Evolutionary conservation across 2,888 invertebrate species (phyloP), one percentile per base, ranked within the genome.

Genomic region (Caprella mutica): DNA sequence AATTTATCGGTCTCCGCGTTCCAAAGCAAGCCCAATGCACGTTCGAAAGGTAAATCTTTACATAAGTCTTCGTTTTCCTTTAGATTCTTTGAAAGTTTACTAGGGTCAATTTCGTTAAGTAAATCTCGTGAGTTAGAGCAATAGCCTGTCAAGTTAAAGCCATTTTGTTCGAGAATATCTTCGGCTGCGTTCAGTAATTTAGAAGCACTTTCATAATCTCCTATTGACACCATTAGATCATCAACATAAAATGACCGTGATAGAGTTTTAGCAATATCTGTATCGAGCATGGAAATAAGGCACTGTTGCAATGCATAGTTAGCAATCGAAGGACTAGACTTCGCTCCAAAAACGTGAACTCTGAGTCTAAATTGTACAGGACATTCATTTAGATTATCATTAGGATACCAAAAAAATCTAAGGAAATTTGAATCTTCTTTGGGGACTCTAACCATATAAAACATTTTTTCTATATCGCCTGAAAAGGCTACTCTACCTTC

Each of bases 401-500:
- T n/a, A 12, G 39, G 17, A 42, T 19, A 26, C 54, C 54, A 54
- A 12, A 54, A 30, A 23, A 54, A 46, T 12, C 54, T 12, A n/a
- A 54, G 21, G 14, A 54, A 42, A 26, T 54, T 26, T 3, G 43
- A 26, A 19, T 54, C 40, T 23, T 19, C 21, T 17, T 14, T 2
- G 27, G 53, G 53, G 14, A 53, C 39, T 21, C 33, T 53, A 24
- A 46, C 54, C 44, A 44, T 42, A 30, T 54, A 44, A 30, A 26
- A 54, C 54, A 54, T 54, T 24, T 42, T 17, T 54, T 42, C 44
- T 2, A 54, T 29, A 35, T 54, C 54, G 9, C 24, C 54, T 6
- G 54, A 26, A 19, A 54, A 30, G 12, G 54, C 54, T 12, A 21
- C 8, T 19, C 17, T n/a, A 5, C 14, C 24, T 26, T 54, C 21